Evolutionary conservation across 2,113 vertebrate genomes (phyloP), one percentile per base, ranked within the genome.

Genomic region (Nipponia nippon): DNA sequence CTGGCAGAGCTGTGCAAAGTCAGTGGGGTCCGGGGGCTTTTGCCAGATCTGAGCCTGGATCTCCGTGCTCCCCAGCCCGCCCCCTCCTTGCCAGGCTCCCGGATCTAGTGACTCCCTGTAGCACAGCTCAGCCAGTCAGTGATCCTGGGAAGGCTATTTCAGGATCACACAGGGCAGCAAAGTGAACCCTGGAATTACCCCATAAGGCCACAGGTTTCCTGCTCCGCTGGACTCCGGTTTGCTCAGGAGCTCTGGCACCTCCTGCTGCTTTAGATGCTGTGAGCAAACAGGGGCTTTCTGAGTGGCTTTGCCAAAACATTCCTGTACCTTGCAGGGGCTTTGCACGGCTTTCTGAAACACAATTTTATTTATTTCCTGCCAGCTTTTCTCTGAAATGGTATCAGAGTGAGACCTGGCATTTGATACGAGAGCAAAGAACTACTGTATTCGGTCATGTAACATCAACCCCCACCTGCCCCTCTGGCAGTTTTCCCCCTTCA

Each of bases 281-380:
- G 26, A 40, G 67, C 52, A 72, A 65, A 58, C 5, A 29, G 55
- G 62, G 63, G 10, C 59, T 36, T 83, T 69, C 34, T 36, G 40
- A n/a, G 59, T 26, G 44, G 23, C 42, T 84, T 49, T 55, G 66
- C 49, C 73, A 61, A n/a, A 40, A 29, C 14, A n/a, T 36, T 26
- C 32, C 50, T n/a, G 46, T 27, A 8, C 66, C 21, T 52, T 29
- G 29, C 59, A 75, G 46, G 75, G 76, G 23, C 30, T 93, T 65
- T 81, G 72, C 86, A 93, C 89, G 44, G 44, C 53, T 96, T 97
- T 89, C 96, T 92, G 80, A 83, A 72, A 65, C 34, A 23, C 52
- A 8, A 0, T 36, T 40, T 72, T 47, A 40, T 83, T 86, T 29
- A 66, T 93, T 97, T 97, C 83, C 94, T 94, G 92, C 42, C 50